Evolutionary conservation across 2,797 vertebrate genomes (phyloP).

Genomic region (Erithacus rubecula): DNA sequence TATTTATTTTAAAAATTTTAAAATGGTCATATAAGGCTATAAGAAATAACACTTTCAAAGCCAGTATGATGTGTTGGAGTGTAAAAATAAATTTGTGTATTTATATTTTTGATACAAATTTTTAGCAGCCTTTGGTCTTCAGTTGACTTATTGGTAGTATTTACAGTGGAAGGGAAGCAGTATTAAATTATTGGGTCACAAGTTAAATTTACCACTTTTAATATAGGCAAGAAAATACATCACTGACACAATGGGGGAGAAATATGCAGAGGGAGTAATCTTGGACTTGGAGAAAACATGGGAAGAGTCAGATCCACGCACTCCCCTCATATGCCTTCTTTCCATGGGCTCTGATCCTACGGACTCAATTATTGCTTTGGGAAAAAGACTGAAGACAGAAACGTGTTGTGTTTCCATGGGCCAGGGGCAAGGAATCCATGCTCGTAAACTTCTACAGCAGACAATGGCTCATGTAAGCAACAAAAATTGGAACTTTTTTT

Average conservation of each 20-base stretch:
- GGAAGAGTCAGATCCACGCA: constrained; percentile 90
- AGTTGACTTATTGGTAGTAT: neutral
- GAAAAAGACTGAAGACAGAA: constrained; percentile 88
- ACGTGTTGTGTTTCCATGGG: constrained; percentile 93
- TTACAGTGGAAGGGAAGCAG: neutral
- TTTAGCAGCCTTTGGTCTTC: neutral
- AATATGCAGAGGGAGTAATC: constrained; percentile 86
- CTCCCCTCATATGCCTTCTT: constrained; percentile 92
- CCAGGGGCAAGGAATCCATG: constrained; percentile 92
- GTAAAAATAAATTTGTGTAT: neutral
- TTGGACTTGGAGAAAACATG: constrained; percentile 92
- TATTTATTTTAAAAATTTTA: neutral
- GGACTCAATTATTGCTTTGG: constrained; percentile 91
- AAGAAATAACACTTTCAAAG: neutral
- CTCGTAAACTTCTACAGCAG: constrained; percentile 91
- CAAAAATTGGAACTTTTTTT: neutral
- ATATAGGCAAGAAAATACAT: constrained; percentile 93
- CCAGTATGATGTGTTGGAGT: neutral
- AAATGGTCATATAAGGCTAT: neutral
- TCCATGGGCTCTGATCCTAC: constrained; percentile 98
- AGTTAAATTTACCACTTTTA: neutral
- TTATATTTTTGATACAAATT: neutral
- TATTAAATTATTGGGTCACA: neutral
- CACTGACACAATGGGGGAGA: constrained; percentile 86
- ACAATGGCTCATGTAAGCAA: constrained; percentile 89